Base-by-base conservation (phyloP, 2,888 invertebrate species). In the Tachina fera region DNA sequence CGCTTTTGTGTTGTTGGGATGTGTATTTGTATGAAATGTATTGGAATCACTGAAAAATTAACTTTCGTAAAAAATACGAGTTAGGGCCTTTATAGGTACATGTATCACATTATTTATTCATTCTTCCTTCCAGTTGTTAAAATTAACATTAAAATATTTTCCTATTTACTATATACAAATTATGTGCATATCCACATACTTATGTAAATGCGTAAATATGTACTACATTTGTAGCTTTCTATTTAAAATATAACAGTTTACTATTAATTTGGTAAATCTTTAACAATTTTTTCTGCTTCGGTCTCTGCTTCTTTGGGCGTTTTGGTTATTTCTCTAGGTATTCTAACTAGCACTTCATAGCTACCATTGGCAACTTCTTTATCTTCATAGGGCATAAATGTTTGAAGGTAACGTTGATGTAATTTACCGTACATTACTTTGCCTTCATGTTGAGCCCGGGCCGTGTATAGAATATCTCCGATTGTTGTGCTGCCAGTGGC, bases 261-360 rank as follows among this genome's bases (percentile, higher is more conserved):
- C 9, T 1, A 53, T 10, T 16, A 47, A 47, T 47, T 47, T 47
- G 14, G 14, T 47, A 47, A 47, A 14, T 60, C 16, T 49, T 14
- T 11, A 31, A n/a, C n/a, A 60, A 31, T 41, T 16, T 41, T 14
- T 41, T 74, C 16, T 39, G 16, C 3, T 41, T 16, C 56, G 8
- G 31, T 49, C 9, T 13, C 8, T 14, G 14, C 1, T 41, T 6
- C 1, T 41, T 6, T 58, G 43, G 58, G 1, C 5, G 22, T 13
- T 22, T 19, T 8, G 14, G 19, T 19, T 13, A 22, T 47, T 41
- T 22, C 14, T 63, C 71, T 79, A 3, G 83, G 68, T 45, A 68
- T 77, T 31, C 88, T 87, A 0, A 91, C 89, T 10, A 91, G 84
- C 1, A 91, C 89, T 56, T 91, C 91, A 53, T 91, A 91, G 13